Evolutionary conservation across 2,888 invertebrate genomes (phyloP).

Genomic region (Andrena praecox): DNA sequence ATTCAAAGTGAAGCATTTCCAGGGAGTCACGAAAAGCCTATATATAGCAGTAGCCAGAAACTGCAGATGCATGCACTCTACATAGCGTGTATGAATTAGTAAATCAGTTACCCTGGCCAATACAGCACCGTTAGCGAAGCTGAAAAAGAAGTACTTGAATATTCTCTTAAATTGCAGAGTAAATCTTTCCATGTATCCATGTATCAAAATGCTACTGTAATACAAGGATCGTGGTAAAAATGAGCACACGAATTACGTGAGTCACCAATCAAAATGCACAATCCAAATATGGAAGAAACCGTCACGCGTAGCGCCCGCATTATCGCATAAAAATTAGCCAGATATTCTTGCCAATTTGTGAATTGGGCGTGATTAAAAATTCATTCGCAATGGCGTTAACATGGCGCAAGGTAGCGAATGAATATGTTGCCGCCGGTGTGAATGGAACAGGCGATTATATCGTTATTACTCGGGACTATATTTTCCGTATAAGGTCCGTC

Average conservation of each 20-base stretch:
- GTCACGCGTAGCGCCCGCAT: slow-evolving; percentile 24
- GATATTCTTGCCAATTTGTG: neutral
- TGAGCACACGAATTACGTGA: slow-evolving; percentile 46
- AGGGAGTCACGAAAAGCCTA: neutral
- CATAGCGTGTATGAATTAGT: neutral
- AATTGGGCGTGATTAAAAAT: neutral
- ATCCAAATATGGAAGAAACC: slow-evolving; percentile 63
- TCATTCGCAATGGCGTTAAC: neutral
- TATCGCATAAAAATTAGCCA: neutral
- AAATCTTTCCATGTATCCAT: no score
- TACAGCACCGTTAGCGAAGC: neutral
- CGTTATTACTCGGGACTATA: slow-evolving; percentile 53
- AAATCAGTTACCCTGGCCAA: neutral
- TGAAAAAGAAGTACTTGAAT: neutral
- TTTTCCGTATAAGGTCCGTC: slow-evolving; percentile 59
- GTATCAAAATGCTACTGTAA: slow-evolving; percentile 12
- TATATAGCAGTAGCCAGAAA: slow-evolving; percentile 3
- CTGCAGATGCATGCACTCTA: slow-evolving; percentile 10
- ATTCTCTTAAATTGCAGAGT: neutral
- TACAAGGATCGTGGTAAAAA: slow-evolving; percentile 18
- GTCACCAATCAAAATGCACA: slow-evolving; percentile 55
- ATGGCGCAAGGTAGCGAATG: neutral
- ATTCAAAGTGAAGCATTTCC: slow-evolving; percentile 6
- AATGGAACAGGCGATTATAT: slow-evolving; percentile 35
- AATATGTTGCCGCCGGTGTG: slow-evolving; percentile 16